Percentiles rank a stretch among this genome's conserved stretches.
Evolutionary conservation across 37 sponge, comb jelly and placozoan genomes (phyloP).

Genomic region (Chondrosia reniformis): DNA sequence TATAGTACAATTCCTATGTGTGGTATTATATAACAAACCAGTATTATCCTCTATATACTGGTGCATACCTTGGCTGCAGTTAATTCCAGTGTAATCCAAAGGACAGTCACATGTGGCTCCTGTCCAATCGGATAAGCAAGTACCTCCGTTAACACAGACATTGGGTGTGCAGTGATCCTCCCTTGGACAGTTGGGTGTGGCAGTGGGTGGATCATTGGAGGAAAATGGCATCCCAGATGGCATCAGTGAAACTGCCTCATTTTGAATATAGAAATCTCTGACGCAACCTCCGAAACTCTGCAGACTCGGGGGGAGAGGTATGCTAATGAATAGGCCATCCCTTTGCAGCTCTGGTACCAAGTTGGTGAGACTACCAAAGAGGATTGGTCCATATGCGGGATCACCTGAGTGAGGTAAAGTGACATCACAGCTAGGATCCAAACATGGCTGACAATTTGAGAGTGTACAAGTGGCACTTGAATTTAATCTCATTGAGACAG

Average conservation of each 20-base stretch:
- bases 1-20: no score
- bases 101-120: slow-evolving; percentile 17
- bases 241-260: neutral
- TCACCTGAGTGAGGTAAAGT: neutral
- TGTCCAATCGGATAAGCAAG: neutral
- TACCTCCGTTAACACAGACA: slow-evolving; percentile 23
- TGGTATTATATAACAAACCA: no score
- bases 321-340: neutral
- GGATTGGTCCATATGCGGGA: slow-evolving; percentile 14
- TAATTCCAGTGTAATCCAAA: slow-evolving; percentile 8
- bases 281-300: slow-evolving; percentile 5
- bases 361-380: slow-evolving; percentile 14
- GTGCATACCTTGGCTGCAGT: slow-evolving; percentile 21
- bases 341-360: neutral
- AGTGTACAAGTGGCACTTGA: neutral
- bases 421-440: neutral
- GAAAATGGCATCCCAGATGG: neutral
- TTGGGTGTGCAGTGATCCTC: neutral
- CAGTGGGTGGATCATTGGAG: neutral
- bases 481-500: neutral
- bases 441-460: slow-evolving; percentile 5
- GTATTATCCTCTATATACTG: no score
- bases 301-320: neutral
- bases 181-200: slow-evolving; percentile 1
- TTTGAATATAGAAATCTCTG: neutral